A percentile compares a stretch with the other conserved stretches of the same genome.
phyloP scores from a whole-genome alignment of 2,888 invertebrate genomes.

The Cerastis rubricosa region DNA sequence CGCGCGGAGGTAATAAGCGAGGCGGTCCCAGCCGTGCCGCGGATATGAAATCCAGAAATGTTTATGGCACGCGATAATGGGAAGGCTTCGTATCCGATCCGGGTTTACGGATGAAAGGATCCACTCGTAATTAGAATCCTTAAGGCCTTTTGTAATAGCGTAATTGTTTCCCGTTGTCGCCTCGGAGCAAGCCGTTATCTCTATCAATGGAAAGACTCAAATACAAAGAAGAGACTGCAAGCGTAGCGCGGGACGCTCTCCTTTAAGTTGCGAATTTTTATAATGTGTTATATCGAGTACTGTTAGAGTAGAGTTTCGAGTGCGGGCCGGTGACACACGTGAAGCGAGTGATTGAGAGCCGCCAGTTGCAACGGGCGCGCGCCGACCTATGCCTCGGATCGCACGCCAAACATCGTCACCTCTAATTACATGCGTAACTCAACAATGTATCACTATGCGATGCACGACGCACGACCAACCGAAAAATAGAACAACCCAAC shows the following conservation, averaged over 20 bases:
- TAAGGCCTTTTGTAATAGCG: slow-evolving; percentile 86
- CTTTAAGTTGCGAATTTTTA: slow-evolving; percentile 72
- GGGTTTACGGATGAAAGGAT: slow-evolving; percentile 84
- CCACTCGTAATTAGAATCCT: slow-evolving; percentile 87
- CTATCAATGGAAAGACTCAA: slow-evolving; percentile 83
- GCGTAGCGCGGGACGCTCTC: slow-evolving; percentile 74
- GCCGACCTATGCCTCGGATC: slow-evolving; percentile 82
- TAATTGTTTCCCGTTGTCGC: slow-evolving; percentile 88
- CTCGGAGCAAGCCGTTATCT: slow-evolving; percentile 82
- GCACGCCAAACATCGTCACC: slow-evolving; percentile 84
- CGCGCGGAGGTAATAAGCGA: slow-evolving; percentile 88
- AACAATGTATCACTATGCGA: slow-evolving; percentile 78
- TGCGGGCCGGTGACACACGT: slow-evolving; percentile 67
- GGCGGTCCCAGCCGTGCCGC: slow-evolving; percentile 86
- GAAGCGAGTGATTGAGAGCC: slow-evolving; percentile 83
- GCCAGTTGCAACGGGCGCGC: slow-evolving; percentile 79
- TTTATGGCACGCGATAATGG: slow-evolving; percentile 88
- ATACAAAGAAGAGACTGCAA: slow-evolving; percentile 83
- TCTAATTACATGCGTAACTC: slow-evolving; percentile 86
- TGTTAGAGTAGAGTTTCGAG: slow-evolving; percentile 74
- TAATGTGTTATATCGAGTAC: slow-evolving; percentile 73
- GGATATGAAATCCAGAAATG: slow-evolving; percentile 90
- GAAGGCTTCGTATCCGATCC: slow-evolving; percentile 86
- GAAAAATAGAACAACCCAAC: slow-evolving; percentile 67
- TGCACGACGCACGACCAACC: slow-evolving; percentile 68